Percentiles rank a stretch among this genome's conserved stretches.
Evolutionary conservation across 2,113 vertebrate genomes (phyloP).

Genomic region (Tiliqua scincoides): DNA sequence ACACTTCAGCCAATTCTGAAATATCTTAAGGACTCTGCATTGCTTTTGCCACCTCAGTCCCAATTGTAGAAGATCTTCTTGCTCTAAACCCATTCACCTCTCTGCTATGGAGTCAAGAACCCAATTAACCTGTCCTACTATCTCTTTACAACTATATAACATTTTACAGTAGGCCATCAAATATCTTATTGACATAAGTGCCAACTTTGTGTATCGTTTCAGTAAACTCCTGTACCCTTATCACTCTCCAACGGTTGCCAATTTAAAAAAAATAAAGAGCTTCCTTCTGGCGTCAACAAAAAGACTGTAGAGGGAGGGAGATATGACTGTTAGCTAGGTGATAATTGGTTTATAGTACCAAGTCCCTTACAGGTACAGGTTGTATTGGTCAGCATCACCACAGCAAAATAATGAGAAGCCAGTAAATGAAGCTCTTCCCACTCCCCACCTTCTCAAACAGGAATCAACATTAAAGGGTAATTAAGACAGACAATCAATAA

Average conservation of each 20-base stretch:
- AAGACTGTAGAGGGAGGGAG: background rate
- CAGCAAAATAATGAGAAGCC: background rate
- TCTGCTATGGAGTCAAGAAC: slow-evolving; percentile 1
- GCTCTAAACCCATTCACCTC: background rate
- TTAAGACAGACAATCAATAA: no score
- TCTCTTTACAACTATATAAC: slow-evolving; percentile 2
- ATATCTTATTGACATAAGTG: background rate
- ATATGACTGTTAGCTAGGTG: background rate
- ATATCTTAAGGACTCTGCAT: background rate
- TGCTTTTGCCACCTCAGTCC: background rate
- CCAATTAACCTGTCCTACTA: background rate
- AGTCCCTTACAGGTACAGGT: background rate
- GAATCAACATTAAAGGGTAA: no score
- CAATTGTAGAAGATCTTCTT: background rate
- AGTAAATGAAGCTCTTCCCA: no score
- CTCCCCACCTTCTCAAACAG: no score
- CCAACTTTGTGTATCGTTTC: background rate
- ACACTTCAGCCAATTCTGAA: background rate
- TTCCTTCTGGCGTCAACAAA: background rate
- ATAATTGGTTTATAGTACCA: background rate
- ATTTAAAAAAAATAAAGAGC: background rate
- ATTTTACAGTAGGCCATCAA: slow-evolving; percentile 18
- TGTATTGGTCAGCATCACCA: background rate
- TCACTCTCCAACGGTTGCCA: background rate
- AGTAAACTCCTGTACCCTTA: background rate